phyloP scores from a whole-genome alignment of 2,888 invertebrate species.

The Megalurothrips usitatus region DNA sequence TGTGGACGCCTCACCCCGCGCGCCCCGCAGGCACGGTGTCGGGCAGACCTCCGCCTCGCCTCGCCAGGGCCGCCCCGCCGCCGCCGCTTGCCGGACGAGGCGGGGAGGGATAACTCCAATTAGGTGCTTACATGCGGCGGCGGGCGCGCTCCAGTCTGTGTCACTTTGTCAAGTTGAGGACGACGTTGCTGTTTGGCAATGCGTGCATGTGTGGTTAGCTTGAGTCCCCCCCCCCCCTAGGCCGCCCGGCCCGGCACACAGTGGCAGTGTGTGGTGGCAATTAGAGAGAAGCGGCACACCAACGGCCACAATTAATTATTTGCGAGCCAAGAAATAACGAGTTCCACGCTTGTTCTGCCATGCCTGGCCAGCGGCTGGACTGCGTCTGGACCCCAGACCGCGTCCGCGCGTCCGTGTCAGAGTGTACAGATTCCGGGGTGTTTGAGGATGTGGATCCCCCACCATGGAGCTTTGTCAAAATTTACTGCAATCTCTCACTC shows the following conservation, averaged over 20 bases:
- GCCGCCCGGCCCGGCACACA: too few species aligned
- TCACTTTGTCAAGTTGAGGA: too few species aligned
- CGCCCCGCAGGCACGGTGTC: too few species aligned
- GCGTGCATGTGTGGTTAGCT: too few species aligned
- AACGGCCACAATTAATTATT: constrained; percentile 14
- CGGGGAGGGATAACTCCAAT: neutral
- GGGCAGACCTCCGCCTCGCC: neutral
- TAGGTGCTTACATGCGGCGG: neutral
- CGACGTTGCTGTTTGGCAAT: neutral
- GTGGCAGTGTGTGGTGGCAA: neutral
- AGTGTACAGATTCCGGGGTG: too few species aligned
- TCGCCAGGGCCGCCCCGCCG: neutral
- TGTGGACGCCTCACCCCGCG: too few species aligned
- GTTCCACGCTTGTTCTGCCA: neutral
- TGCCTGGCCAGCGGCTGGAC: too few species aligned
- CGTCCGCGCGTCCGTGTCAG: too few species aligned
- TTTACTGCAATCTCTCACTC: too few species aligned
- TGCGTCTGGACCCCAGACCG: too few species aligned
- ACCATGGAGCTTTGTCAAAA: too few species aligned
- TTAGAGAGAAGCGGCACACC: neutral
- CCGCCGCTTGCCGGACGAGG: neutral
- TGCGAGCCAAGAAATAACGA: constrained; percentile 14
- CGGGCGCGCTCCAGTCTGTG: neutral
- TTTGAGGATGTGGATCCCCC: too few species aligned
- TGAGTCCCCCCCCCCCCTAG: neutral